Conservation (phyloP, 2,113 vertebrate genomes). For the Eclectus roratus region DNA sequence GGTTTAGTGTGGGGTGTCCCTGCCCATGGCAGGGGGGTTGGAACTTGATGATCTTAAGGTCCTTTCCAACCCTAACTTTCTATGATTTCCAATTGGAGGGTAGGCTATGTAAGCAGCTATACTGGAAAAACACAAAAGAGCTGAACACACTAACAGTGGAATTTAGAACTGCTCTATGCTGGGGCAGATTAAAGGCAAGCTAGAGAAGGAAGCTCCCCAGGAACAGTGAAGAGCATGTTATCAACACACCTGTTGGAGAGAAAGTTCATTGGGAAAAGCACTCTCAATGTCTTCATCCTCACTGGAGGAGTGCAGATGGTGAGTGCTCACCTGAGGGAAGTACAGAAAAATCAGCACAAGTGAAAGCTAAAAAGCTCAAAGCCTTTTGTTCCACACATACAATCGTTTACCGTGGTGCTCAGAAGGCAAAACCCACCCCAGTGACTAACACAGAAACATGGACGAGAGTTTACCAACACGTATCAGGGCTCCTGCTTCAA, state of each 20-base stretch:
- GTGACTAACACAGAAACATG: accelerated
- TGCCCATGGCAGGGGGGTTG: too few species aligned
- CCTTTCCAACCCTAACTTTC: too few species aligned
- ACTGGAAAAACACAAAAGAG: background rate
- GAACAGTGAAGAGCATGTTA: accelerated
- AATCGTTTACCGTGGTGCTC: background rate
- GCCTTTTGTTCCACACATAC: accelerated
- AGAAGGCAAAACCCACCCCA: background rate
- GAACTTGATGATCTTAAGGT: too few species aligned
- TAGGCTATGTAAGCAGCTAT: background rate
- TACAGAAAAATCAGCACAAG: background rate
- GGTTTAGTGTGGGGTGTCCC: too few species aligned
- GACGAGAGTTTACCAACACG: accelerated
- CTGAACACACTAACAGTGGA: background rate
- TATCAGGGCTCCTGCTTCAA: background rate
- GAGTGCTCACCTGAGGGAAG: conserved; percentile 87
- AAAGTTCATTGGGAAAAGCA: conserved; percentile 90
- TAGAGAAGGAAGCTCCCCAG: accelerated
- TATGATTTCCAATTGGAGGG: background rate
- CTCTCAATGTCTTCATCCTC: conserved; percentile 95
- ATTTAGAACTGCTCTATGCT: background rate
- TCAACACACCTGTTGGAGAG: conserved; percentile 88
- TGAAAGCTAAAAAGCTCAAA: background rate
- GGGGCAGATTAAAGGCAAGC: background rate
- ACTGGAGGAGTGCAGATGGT: conserved; percentile 94